Evolutionary conservation across 1,140 invertebrate genomes (phyloP).

Genomic region (Oreohelix idahoensis): DNA sequence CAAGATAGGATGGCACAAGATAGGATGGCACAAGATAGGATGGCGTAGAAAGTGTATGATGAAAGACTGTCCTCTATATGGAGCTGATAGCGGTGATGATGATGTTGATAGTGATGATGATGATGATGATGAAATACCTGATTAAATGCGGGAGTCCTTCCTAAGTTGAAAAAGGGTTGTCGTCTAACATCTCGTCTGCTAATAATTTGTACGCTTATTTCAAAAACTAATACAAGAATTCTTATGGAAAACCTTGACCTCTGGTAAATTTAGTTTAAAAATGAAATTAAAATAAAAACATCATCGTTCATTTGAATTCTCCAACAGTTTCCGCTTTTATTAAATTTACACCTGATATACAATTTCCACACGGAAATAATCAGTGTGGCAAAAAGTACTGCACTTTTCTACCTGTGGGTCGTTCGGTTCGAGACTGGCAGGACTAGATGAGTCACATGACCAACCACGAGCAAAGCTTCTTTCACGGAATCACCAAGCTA

Average conservation of each 20-base stretch:
- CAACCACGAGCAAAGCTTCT: not conserved
- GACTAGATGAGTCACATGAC: not conserved
- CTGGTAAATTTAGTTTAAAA: not conserved
- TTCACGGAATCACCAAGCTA: not conserved
- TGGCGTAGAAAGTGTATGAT: no score
- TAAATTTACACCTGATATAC: not conserved
- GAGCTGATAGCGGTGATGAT: no score
- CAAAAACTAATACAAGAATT: not conserved
- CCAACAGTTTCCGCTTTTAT: not conserved
- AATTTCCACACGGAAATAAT: not conserved
- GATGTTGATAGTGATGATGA: no score
- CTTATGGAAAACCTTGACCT: not conserved
- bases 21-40: no score
- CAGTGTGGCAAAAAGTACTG: not conserved
- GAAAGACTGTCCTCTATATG: no score
- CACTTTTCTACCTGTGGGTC: not conserved
- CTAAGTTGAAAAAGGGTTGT: no score
- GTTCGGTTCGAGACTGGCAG: not conserved
- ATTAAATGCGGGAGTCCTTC: no score
- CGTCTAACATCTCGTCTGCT: no score
- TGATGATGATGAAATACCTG: no score
- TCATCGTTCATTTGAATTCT: not conserved
- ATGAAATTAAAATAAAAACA: not conserved
- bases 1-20: no score
- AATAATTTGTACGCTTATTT: no score